A percentile compares a stretch with the other conserved stretches of the same genome.
phyloP scores from a whole-genome alignment of 2,888 invertebrate genomes.

The Celastrina argiolus region DNA sequence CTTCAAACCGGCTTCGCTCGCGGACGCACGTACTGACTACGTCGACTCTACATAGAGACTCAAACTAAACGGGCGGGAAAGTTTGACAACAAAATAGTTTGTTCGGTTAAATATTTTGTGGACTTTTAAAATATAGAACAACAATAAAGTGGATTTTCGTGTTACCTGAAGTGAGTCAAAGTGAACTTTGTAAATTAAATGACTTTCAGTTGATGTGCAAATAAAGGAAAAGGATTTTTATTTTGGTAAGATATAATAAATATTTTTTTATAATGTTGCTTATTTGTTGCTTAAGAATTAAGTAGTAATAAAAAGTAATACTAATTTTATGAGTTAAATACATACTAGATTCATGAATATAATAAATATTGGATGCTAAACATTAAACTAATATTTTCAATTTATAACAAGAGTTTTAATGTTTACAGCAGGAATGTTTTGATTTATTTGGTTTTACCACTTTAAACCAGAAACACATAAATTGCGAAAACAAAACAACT shows the following conservation, averaged over 20 bases:
- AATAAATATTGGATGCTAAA: no score
- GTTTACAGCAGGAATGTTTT: no score
- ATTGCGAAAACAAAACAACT: background rate
- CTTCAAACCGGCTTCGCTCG: slow-evolving; percentile 65
- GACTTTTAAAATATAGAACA: slow-evolving; percentile 12
- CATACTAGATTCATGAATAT: no score
- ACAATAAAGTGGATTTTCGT: background rate
- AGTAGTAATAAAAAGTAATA: no score
- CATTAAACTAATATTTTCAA: no score
- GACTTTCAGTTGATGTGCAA: background rate
- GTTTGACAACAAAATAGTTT: slow-evolving; percentile 25
- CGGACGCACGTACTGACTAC: slow-evolving; percentile 56
- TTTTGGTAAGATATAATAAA: background rate
- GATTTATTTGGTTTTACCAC: no score
- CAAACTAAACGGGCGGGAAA: slow-evolving; percentile 58
- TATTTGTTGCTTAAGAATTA: no score
- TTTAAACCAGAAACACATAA: background rate
- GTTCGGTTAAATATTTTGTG: slow-evolving; percentile 8
- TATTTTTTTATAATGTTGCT: background rate
- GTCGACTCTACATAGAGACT: slow-evolving; percentile 31
- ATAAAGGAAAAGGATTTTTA: background rate
- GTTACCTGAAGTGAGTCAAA: background rate
- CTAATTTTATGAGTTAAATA: no score
- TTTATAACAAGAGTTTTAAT: no score
- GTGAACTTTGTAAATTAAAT: background rate